Evolutionary conservation across 1,140 invertebrate species (phyloP).

Genomic region (Rhagoletis pomonella): DNA sequence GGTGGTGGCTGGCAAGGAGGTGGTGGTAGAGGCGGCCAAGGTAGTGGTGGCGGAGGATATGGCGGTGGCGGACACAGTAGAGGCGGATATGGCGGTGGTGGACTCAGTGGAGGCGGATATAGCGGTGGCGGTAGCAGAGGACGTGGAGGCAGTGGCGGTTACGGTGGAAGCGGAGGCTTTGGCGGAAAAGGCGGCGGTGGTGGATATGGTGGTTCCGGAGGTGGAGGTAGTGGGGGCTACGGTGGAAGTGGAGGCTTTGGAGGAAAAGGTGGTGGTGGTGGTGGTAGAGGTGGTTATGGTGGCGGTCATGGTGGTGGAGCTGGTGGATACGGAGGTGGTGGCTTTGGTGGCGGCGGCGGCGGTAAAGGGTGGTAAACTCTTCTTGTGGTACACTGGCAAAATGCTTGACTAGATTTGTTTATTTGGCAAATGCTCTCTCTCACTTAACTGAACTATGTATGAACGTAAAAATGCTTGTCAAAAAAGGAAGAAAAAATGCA

Average conservation of each 20-base stretch:
- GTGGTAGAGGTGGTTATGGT: slow-evolving; percentile 38
- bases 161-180: slow-evolving; percentile 53
- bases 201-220: slow-evolving; percentile 55
- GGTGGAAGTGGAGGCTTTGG: not conserved
- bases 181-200: slow-evolving; percentile 59
- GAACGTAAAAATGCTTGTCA: not conserved
- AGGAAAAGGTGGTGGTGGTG: slow-evolving; percentile 48
- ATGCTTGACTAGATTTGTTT: not conserved
- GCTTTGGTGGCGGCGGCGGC: slow-evolving; percentile 58
- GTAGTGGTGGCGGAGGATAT: slow-evolving; percentile 54
- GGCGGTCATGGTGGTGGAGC: slow-evolving; percentile 60
- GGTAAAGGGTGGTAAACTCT: not conserved
- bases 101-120: slow-evolving; percentile 38
- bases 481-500: not conserved
- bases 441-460: not conserved
- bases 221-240: not conserved
- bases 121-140: slow-evolving; percentile 54
- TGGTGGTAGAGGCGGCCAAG: slow-evolving; percentile 56
- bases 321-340: slow-evolving; percentile 36
- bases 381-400: not conserved
- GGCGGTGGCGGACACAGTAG: slow-evolving; percentile 53
- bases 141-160: slow-evolving; percentile 55
- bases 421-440: not conserved
- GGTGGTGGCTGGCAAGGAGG: slow-evolving; percentile 55
- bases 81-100: not conserved